A percentile compares a stretch with the other conserved stretches of the same genome.
Evolutionary conservation across 92 coral and sea anemone species (phyloP).

Genomic region (Epizoanthus stellaris): DNA sequence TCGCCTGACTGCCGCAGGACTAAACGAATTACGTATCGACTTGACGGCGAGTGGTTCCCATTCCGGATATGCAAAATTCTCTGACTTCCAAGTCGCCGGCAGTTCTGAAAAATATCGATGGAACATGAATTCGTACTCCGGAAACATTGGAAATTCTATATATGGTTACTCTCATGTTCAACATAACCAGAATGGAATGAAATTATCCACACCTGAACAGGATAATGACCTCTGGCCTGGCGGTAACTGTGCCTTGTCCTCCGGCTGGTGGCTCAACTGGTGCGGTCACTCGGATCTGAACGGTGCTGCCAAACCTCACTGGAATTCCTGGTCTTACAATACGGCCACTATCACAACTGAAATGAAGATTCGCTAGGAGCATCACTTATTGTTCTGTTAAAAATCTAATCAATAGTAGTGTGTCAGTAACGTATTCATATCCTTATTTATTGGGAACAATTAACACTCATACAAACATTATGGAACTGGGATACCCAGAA

Average conservation of each 20-base stretch:
- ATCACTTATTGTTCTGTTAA: too few species aligned
- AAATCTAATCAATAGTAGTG: too few species aligned
- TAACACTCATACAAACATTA: too few species aligned
- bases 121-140: conserved; percentile 23
- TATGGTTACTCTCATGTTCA: conserved; percentile 12
- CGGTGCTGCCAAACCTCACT: background rate
- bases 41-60: background rate
- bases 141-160: conserved; percentile 23
- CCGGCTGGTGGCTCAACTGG: conserved; percentile 34
- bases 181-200: background rate
- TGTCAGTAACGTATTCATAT: too few species aligned
- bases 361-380: background rate
- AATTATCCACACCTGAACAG: conserved; percentile 3
- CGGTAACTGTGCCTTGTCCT: background rate
- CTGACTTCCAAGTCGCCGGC: conserved; percentile 12
- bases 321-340: background rate
- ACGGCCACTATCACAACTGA: background rate
- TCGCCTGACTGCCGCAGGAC: background rate
- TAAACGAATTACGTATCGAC: background rate
- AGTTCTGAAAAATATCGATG: conserved; percentile 6
- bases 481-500: too few species aligned
- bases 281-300: background rate
- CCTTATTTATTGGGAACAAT: too few species aligned
- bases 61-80: background rate
- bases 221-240: conserved; percentile 2